Percentiles rank a stretch among this genome's conserved stretches.
Evolutionary conservation across 2,888 invertebrate genomes (phyloP).

Genomic region (Mesoligia furuncula): DNA sequence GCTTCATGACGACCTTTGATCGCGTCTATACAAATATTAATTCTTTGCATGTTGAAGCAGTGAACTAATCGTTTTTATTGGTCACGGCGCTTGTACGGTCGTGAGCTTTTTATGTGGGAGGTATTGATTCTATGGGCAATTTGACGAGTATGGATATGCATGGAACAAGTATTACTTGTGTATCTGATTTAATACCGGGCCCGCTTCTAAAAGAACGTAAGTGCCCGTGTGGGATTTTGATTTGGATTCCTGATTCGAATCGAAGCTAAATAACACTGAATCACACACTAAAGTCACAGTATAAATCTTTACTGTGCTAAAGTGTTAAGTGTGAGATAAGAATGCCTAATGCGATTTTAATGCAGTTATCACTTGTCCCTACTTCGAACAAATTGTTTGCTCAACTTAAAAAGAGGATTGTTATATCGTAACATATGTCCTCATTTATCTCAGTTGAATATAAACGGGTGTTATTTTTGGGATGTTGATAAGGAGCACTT

Average conservation of each 20-base stretch:
- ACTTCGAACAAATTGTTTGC: constrained; percentile 61
- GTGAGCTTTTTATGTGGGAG: constrained; percentile 78
- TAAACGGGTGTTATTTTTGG: constrained; percentile 58
- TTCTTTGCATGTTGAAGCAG: constrained; percentile 80
- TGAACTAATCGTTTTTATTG: constrained; percentile 83
- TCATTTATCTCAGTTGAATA: constrained; percentile 50
- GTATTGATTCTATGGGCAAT: constrained; percentile 71
- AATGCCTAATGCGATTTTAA: constrained; percentile 57
- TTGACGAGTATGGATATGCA: constrained; percentile 70
- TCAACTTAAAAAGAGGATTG: constrained; percentile 54
- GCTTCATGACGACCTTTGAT: constrained; percentile 81
- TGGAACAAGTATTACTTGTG: constrained; percentile 63
- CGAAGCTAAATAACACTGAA: constrained; percentile 52
- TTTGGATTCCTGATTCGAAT: constrained; percentile 57
- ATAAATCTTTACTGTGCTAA: too few species aligned
- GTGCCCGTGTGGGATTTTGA: constrained; percentile 56
- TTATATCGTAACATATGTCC: constrained; percentile 55
- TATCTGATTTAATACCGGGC: constrained; percentile 64
- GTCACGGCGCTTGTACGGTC: constrained; percentile 73
- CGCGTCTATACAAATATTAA: constrained; percentile 87
- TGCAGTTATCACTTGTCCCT: constrained; percentile 56
- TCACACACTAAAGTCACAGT: constrained; percentile 45
- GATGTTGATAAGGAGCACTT: constrained; percentile 65
- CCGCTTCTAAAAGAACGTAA: constrained; percentile 46
- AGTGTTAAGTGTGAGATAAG: constrained; percentile 56